A percentile compares a stretch with the other conserved stretches of the same genome.
Evolutionary conservation across 2,113 vertebrate species (phyloP).

Genomic region (Triplophysa tibetana): DNA sequence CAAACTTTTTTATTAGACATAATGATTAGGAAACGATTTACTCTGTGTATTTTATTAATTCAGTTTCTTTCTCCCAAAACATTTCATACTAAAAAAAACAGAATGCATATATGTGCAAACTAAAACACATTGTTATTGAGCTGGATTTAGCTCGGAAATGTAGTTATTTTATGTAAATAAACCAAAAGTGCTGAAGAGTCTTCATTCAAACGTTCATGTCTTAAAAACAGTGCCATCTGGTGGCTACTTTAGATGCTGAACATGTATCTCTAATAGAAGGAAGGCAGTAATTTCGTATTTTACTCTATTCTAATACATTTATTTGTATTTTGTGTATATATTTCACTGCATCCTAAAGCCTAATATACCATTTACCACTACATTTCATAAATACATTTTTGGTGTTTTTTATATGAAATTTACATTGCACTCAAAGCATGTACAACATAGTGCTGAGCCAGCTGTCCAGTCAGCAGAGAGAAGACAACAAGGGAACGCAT

Average conservation of each 20-base stretch:
- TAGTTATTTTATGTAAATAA: too few species aligned
- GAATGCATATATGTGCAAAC: not conserved
- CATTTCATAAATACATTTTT: too few species aligned
- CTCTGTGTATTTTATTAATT: too few species aligned
- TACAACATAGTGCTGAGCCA: slow-evolving; percentile 62
- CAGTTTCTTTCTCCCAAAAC: not conserved
- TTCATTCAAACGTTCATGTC: not conserved
- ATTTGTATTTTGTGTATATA: too few species aligned
- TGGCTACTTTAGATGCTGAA: not conserved
- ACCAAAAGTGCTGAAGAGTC: not conserved
- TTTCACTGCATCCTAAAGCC: too few species aligned
- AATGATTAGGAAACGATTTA: too few species aligned
- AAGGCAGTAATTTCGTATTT: too few species aligned
- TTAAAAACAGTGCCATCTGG: slow-evolving; percentile 15
- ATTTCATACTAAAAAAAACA: not conserved
- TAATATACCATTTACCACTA: too few species aligned
- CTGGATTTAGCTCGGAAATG: not conserved
- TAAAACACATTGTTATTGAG: not conserved
- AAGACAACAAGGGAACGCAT: slow-evolving; percentile 62
- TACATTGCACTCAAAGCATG: slow-evolving; percentile 62
- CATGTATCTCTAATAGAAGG: not conserved
- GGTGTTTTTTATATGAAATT: too few species aligned
- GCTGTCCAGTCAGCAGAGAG: slow-evolving; percentile 61
- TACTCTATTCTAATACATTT: too few species aligned
- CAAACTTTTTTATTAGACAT: too few species aligned